Evolutionary conservation across 2,888 invertebrate genomes (phyloP).

Genomic region (Terebella lapidaria): DNA sequence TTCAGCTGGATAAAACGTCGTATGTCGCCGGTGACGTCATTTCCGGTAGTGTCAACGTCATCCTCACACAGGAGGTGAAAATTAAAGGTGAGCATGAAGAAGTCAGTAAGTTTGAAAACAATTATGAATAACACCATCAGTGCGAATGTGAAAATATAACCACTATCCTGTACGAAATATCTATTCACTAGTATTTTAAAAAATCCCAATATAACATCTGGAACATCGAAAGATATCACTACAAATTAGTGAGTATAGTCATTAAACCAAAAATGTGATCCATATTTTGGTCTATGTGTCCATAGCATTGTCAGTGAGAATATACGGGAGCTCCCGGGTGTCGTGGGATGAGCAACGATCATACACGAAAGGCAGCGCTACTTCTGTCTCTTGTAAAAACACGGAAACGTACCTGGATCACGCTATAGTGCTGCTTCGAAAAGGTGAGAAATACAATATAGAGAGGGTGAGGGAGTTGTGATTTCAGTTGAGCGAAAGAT

Average conservation of each 20-base stretch:
- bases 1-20: conserved; percentile 5
- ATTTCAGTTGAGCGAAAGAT: too few species aligned
- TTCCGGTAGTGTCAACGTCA: conserved; percentile 5
- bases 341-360: conserved; percentile 11
- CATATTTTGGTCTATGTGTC: too few species aligned
- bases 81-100: conserved; percentile 10
- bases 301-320: conserved; percentile 8
- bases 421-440: conserved; percentile 3
- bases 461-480: too few species aligned
- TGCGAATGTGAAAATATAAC: too few species aligned
- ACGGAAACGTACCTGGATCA: conserved; percentile 14
- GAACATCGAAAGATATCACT: too few species aligned
- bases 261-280: too few species aligned
- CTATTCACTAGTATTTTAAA: too few species aligned
- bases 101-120: background rate
- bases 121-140: background rate
- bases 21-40: conserved; percentile 15
- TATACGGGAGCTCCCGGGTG: conserved; percentile 12
- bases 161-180: too few species aligned
- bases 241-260: too few species aligned
- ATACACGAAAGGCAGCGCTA: conserved; percentile 14
- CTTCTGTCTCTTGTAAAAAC: conserved; percentile 11
- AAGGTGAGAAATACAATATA: background rate
- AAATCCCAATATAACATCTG: too few species aligned
- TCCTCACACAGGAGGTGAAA: conserved; percentile 9